Evolutionary conservation across 2,888 invertebrate species (phyloP).

Genomic region (Leptinotarsa tumamoca): DNA sequence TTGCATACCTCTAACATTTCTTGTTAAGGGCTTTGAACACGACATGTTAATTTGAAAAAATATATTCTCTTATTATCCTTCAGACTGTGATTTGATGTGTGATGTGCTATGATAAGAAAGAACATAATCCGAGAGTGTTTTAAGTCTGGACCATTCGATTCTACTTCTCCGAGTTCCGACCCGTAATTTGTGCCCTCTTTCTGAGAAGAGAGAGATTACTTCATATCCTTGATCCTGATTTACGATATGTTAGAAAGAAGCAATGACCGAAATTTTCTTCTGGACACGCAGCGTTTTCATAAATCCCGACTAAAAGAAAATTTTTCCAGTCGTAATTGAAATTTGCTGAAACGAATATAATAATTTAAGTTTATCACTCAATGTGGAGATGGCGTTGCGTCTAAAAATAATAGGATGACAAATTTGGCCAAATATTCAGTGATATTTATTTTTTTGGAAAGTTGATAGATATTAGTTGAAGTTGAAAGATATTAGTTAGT

Average conservation of each 20-base stretch:
- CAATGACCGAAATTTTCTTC: neutral
- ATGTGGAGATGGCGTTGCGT: too few species aligned
- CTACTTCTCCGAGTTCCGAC: neutral
- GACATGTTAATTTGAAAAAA: too few species aligned
- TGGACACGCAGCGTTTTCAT: conserved; percentile 1
- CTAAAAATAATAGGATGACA: too few species aligned
- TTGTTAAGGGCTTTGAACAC: too few species aligned
- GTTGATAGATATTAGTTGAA: too few species aligned
- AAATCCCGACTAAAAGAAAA: neutral
- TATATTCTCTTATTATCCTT: too few species aligned
- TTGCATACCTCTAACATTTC: too few species aligned
- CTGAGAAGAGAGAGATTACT: neutral
- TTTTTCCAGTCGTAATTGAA: neutral
- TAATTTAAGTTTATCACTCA: too few species aligned
- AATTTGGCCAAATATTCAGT: too few species aligned
- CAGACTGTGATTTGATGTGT: neutral
- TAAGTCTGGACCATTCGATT: neutral
- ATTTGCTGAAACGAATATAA: too few species aligned
- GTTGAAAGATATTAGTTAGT: too few species aligned
- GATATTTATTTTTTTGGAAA: too few species aligned
- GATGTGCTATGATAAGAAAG: neutral
- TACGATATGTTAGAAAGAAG: neutral
- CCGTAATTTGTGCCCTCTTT: neutral
- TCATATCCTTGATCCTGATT: conserved; percentile 9
- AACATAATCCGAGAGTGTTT: neutral